Evolutionary conservation across 2,797 vertebrate species (phyloP), one percentile per base, ranked within the genome.

Genomic region (Botia kubotai): DNA sequence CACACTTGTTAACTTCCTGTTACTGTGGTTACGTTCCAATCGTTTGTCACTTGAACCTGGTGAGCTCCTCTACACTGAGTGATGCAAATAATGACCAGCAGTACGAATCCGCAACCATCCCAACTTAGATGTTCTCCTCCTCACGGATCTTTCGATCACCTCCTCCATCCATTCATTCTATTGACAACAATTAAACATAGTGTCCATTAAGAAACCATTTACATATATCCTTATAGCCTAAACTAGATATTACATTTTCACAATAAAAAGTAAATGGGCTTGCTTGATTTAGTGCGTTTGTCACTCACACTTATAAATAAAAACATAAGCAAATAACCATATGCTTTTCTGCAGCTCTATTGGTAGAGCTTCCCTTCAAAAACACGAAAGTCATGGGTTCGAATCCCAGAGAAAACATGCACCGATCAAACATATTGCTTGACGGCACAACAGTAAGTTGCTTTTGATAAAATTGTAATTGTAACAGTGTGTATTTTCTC

Each of bases 1-100:
- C 75, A 77, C 66, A 29, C 36, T 58, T 23, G 48, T 58, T 43
- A 43, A 33, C 76, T 78, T 78, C 53, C 53, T 50, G n/a, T 78
- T 78, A 63, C 66, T 11, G 17, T 60, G 43, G 70, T 78, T 48
- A 16, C 50, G 17, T 46, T 21, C 46, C 26, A 65, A 75, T 75
- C 26, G 52, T 53, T 75, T 10, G 39, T 19, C 68, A 58, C 53
- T 70, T 58, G 29, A 66, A 63, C 16, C 50, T 6, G 7, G 66
- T 60, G n/a, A 60, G 26, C 50, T 26, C 50, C 52, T 43, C 14
- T 12, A 36, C 4, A 52, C 21, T n/a, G 16, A 52, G 26, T 39
- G 33, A 57, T 55, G 19, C 6, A 66, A 63, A 29, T 36, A 67
- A 43, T 76, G 63, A 23, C 58, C 63, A 75, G 17, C 6, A 67